These are phyloP conservation scores for Manacus vitellinus DNA, from an alignment of 2,113 vertebrate species.

Conservation along the genomic window DNA sequence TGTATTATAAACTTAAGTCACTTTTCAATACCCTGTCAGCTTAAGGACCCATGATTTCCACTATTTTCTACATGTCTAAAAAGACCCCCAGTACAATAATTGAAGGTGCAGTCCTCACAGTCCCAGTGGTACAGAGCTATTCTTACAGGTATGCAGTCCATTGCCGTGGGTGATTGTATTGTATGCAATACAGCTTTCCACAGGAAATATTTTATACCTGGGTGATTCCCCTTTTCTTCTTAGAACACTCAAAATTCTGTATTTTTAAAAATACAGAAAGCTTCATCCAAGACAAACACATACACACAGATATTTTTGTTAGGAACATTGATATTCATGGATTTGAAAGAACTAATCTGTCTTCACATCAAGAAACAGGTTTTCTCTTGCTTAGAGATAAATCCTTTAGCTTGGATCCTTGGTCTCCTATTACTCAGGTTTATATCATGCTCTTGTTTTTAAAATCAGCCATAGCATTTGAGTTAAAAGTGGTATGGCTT, in stretches of 20 bases:
- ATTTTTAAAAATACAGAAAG: background rate
- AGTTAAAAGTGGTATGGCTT: background rate
- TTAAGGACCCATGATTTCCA: background rate
- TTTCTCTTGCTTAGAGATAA: background rate
- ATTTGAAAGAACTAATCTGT: background rate
- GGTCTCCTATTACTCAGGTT: background rate
- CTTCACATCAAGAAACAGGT: background rate
- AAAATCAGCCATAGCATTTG: background rate
- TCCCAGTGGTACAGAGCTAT: background rate
- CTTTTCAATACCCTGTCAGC: background rate
- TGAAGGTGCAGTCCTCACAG: background rate
- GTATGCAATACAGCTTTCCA: background rate
- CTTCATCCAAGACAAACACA: background rate
- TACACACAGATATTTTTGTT: background rate
- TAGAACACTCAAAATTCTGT: background rate
- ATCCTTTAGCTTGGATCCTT: background rate
- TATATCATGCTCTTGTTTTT: background rate
- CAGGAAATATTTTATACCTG: background rate
- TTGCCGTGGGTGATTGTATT: background rate
- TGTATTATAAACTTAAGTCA: background rate
- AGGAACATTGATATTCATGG: background rate
- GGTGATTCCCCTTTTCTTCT: background rate
- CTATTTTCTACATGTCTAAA: background rate
- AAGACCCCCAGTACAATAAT: background rate
- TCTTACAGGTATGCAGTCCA: rapidly evolving